These are phyloP conservation scores for Agapostemon virescens DNA, from an alignment of 2,888 invertebrate genomes.

Conservation along the genomic window DNA sequence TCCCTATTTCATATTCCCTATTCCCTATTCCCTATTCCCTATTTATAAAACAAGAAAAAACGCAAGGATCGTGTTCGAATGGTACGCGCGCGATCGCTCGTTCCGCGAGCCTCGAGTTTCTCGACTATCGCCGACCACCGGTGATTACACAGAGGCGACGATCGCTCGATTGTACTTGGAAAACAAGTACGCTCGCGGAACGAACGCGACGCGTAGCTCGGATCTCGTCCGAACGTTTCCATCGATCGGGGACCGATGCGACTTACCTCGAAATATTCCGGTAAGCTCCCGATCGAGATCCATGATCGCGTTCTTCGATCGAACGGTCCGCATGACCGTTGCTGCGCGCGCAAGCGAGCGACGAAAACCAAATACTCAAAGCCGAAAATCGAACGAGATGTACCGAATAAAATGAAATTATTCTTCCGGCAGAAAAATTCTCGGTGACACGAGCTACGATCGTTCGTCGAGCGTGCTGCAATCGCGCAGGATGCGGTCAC, in stretches of 20 bases:
- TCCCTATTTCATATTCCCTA: not conserved
- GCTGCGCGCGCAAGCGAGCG: no score
- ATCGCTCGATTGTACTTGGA: not conserved
- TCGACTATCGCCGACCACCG: not conserved
- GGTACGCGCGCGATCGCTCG: not conserved
- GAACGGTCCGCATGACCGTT: not conserved
- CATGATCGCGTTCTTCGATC: slow-evolving; percentile 55
- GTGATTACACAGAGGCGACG: not conserved
- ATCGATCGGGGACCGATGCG: slow-evolving; percentile 3
- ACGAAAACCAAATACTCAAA: not conserved
- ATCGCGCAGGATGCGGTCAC: slow-evolving; percentile 12
- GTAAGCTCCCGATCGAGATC: slow-evolving; percentile 64
- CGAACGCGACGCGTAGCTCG: not conserved
- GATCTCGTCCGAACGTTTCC: not conserved
- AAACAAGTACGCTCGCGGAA: not conserved
- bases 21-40: not conserved
- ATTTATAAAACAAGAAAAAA: no score
- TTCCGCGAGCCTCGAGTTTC: not conserved
- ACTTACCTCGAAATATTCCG: slow-evolving; percentile 67
- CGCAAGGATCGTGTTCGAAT: not conserved
- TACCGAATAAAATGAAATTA: not conserved
- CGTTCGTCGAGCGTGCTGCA: not conserved
- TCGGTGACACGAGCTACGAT: not conserved
- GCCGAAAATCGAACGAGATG: not conserved
- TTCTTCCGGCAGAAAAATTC: not conserved